Percentiles rank a stretch among this genome's conserved stretches.
Evolutionary conservation across 2,797 vertebrate species (phyloP).

Genomic region (Amphiprion clarkii): DNA sequence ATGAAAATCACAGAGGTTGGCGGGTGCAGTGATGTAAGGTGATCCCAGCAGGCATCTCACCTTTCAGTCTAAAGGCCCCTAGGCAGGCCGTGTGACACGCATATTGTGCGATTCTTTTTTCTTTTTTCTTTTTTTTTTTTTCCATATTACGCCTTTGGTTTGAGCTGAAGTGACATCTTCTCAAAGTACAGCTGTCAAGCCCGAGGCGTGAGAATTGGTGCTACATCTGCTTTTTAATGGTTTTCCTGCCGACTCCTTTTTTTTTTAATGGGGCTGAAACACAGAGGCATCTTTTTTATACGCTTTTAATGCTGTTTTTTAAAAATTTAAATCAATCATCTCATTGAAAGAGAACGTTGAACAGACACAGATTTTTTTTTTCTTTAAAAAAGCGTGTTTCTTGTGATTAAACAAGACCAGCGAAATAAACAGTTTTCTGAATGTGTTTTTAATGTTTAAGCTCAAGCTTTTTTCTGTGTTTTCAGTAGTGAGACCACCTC

Average conservation of each 20-base stretch:
- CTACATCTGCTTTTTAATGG: constrained; percentile 37
- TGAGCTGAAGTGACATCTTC: constrained; percentile 68
- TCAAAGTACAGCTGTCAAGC: constrained; percentile 59
- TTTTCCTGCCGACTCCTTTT: constrained; percentile 7
- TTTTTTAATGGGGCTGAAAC: constrained; percentile 25
- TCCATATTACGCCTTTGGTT: constrained; percentile 55
- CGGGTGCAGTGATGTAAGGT: constrained; percentile 17
- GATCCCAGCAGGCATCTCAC: constrained; percentile 62
- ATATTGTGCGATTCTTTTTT: constrained; percentile 46
- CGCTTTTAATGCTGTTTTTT: background rate
- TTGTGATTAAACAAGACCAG: background rate
- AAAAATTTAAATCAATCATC: background rate
- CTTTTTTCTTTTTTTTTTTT: too few species aligned
- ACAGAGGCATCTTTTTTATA: background rate
- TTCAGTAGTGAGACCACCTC: constrained; percentile 39
- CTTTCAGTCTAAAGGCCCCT: constrained; percentile 43
- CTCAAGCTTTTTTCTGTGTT: constrained; percentile 29
- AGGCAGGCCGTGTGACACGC: constrained; percentile 57
- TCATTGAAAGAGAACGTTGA: background rate
- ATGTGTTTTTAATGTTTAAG: constrained; percentile 16
- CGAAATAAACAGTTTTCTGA: background rate
- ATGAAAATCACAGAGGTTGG: constrained; percentile 16
- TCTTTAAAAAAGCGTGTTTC: background rate
- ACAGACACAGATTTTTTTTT: background rate
- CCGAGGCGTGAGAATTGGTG: constrained; percentile 46